These are phyloP conservation scores for Eclectus roratus DNA, from an alignment of 2,113 vertebrate species.

Conservation along the genomic window DNA sequence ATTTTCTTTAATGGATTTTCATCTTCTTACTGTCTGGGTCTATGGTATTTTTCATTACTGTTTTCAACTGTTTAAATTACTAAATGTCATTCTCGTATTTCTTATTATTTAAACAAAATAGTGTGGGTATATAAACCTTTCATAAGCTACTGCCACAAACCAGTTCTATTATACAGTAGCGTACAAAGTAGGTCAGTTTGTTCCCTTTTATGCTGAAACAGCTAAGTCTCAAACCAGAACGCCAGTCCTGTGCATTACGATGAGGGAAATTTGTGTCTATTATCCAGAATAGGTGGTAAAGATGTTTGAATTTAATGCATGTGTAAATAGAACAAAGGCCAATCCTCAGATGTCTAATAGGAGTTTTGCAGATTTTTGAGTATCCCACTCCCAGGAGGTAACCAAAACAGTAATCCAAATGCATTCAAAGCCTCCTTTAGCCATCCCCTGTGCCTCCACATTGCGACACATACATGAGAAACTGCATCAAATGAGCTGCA, in stretches of 20 bases:
- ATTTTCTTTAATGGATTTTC: constrained; percentile 48
- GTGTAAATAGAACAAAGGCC: not conserved
- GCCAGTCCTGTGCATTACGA: not conserved
- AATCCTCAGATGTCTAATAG: not conserved
- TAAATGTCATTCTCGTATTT: not conserved
- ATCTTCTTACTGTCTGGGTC: not conserved
- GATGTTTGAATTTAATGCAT: not conserved
- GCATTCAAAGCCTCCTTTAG: not conserved
- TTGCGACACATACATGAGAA: not conserved
- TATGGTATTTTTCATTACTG: not conserved
- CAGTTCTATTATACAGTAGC: not conserved
- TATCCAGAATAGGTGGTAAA: not conserved
- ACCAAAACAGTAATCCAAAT: not conserved
- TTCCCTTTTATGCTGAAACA: not conserved
- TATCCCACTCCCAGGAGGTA: not conserved
- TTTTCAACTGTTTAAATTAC: not conserved
- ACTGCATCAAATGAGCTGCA: not conserved
- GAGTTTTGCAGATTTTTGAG: not conserved
- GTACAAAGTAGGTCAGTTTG: not conserved
- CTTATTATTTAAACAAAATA: not conserved
- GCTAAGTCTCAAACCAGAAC: not conserved
- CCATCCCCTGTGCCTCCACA: not conserved
- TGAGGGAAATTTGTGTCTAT: not conserved
- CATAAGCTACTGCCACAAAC: not conserved
- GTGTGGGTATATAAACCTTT: not conserved